A percentile compares a stretch with the other conserved stretches of the same genome.
These are phyloP conservation scores for Avahi laniger DNA, from an alignment of 2,797 vertebrate species.

Conservation along the genomic window DNA sequence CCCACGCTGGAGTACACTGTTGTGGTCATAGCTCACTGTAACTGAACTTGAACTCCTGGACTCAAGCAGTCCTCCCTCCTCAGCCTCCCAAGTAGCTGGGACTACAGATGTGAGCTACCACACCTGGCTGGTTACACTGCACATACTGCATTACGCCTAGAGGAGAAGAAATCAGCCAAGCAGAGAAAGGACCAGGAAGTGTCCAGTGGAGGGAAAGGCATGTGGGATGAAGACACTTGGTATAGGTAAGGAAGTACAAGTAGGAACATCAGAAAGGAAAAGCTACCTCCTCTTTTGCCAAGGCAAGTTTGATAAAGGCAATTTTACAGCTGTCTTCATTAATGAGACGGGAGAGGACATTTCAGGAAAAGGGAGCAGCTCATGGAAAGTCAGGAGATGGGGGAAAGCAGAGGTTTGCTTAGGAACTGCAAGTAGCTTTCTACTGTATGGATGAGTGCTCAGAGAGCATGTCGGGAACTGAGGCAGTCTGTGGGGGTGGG, in stretches of 20 bases:
- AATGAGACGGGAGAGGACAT: background rate
- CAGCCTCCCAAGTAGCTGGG: background rate
- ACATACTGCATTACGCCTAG: background rate
- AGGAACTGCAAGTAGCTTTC: background rate
- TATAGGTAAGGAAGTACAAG: background rate
- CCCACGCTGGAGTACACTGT: background rate
- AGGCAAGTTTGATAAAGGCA: background rate
- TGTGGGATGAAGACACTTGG: background rate
- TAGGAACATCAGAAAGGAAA: background rate
- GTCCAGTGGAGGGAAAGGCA: accelerated
- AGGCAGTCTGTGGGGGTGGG: background rate
- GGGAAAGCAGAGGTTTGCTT: background rate
- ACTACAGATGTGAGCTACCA: background rate
- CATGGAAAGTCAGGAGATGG: background rate
- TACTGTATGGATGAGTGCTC: background rate
- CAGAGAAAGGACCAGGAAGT: background rate
- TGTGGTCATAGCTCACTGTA: background rate
- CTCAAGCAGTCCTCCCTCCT: background rate
- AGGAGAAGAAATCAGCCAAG: background rate
- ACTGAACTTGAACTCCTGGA: background rate
- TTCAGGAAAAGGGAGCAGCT: background rate
- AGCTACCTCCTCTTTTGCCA: background rate
- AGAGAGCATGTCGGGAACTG: background rate
- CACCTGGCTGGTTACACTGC: background rate
- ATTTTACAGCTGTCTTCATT: background rate